Base-by-base conservation (phyloP, 1,140 invertebrate genomes). In the Meloidogyne hapla region DNA sequence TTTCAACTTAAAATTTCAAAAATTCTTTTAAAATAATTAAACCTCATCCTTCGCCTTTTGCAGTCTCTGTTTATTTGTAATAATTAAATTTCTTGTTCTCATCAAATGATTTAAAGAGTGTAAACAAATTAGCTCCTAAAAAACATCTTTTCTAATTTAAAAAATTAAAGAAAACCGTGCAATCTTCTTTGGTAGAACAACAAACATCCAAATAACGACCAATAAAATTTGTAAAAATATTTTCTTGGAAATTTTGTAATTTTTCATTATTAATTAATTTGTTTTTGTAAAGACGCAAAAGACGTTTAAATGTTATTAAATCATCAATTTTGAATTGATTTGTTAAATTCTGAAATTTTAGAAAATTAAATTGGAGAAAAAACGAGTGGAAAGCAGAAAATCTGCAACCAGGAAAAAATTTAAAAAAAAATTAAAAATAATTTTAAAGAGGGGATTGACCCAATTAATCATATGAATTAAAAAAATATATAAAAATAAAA, bases 91-190 rank as follows among this genome's bases (percentile, higher is more conserved):
- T 42, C 83, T 74, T 8, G 82, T 84, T 40, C 80, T 72, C 26
- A 85, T 74, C 21, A 85, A 42, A 64, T 88, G 85, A 69, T 84
- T 83, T 33, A 88, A 61, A 40, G 79, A 76, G 68, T 88, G 88
- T 28, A 80, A 81, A 70, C 79, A 80, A 40, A 78, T 81, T 71
- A 77, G 74, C 40, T 70, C 79, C 85, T 79, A 77, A 38, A 74
- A 68, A 33, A 13, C 8, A 15, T 48, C 63, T n/a, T 72, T 26
- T 40, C 21, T 8, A 13, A 45, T 40, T 33, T 8, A 10, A 74
- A 56, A 48, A 77, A 21, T 42, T 42, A 75, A 45, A 64, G 79
- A 72, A 38, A 81, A 77, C 75, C 79, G 42, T 61, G 62, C 48
- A 56, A 8, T 68, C 82, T 86, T 25, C 40, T 26, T 15, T 25